These are phyloP conservation scores for Oopsacas minuta DNA, from an alignment of 37 sponge, comb jelly and placozoan species.

Conservation along the genomic window DNA sequence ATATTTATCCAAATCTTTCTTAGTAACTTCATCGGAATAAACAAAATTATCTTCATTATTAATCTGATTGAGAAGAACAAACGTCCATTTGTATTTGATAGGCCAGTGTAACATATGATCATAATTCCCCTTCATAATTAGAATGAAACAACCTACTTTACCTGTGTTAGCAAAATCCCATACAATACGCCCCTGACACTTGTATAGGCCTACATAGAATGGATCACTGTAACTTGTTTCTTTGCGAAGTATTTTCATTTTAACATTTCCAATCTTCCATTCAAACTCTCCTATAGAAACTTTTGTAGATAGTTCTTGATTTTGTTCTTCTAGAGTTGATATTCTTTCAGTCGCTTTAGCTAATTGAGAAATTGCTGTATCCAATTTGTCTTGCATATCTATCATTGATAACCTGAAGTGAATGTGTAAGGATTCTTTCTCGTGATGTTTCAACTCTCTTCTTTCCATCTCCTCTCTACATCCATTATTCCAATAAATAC, in stretches of 20 bases:
- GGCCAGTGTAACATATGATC: neutral
- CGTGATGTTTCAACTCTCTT: neutral
- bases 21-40: neutral
- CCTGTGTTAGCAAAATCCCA: neutral
- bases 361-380: no score
- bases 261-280: neutral
- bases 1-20: neutral
- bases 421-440: neutral
- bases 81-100: neutral
- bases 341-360: neutral
- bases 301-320: neutral
- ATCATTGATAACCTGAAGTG: neutral
- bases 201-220: neutral
- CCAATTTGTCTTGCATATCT: neutral
- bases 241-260: neutral
- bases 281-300: neutral
- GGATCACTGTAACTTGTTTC: neutral
- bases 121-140: neutral
- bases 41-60: neutral
- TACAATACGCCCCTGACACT: neutral
- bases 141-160: neutral
- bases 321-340: neutral
- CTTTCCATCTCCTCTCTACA: neutral
- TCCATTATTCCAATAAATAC: neutral
- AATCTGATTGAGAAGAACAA: neutral